Conservation (phyloP, 2,888 invertebrate genomes). For the Panorpa germanica region DNA sequence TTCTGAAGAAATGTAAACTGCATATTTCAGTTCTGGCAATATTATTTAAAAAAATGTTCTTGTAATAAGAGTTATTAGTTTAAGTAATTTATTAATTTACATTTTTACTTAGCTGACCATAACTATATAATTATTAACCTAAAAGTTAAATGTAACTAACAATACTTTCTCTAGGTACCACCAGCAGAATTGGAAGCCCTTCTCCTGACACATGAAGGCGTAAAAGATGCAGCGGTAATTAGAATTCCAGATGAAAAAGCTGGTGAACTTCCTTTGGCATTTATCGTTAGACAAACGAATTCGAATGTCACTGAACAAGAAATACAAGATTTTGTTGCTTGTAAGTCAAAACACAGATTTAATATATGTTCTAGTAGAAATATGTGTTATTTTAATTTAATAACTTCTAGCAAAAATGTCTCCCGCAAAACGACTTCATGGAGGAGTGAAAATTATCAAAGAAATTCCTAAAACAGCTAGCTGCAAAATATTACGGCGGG, state of each 20-base stretch:
- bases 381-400: constrained; percentile 8
- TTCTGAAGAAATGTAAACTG: no score
- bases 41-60: no score
- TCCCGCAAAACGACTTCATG: constrained; percentile 51
- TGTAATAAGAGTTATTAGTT: no score
- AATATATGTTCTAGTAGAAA: no score
- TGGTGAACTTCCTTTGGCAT: constrained; percentile 61
- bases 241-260: constrained; percentile 51
- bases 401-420: constrained; percentile 42
- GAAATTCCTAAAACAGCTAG: constrained; percentile 58
- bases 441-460: constrained; percentile 53
- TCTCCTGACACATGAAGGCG: constrained; percentile 44
- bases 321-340: constrained; percentile 32
- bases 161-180: constrained; percentile 37
- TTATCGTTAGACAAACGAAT: constrained; percentile 42
- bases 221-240: constrained; percentile 66
- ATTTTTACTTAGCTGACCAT: no score
- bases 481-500: constrained; percentile 58
- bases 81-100: no score
- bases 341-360: no score
- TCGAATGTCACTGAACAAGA: constrained; percentile 30
- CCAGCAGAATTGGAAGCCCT: constrained; percentile 77
- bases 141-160: no score
- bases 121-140: no score
- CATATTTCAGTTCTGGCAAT: no score